Conservation (phyloP, 1,140 invertebrate genomes). For the Drosophila paulistorum region DNA sequence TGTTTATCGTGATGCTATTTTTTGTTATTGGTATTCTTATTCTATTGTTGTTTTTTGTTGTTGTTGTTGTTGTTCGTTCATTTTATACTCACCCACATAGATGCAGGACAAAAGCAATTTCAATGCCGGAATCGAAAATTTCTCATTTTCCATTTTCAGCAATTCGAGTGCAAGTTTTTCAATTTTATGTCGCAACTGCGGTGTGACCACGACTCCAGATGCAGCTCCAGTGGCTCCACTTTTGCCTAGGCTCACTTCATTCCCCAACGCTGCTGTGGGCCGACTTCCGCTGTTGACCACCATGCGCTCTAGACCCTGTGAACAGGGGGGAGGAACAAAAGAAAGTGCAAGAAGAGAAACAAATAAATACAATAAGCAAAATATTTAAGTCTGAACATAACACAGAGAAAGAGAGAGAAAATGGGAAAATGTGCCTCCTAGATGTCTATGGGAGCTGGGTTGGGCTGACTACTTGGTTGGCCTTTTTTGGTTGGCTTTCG, state of each 20-base stretch:
- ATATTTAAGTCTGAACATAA: slow-evolving; percentile 19
- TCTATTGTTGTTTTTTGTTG: slow-evolving; percentile 12
- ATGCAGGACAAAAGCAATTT: slow-evolving; percentile 91
- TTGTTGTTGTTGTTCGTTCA: slow-evolving; percentile 1
- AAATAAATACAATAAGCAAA: slow-evolving; percentile 63
- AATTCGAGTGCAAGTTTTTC: slow-evolving; percentile 90
- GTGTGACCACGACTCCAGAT: slow-evolving; percentile 58
- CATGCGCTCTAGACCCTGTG: slow-evolving; percentile 89
- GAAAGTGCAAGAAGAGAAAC: slow-evolving; percentile 23
- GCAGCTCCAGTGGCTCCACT: slow-evolving; percentile 11
- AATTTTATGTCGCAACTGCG: slow-evolving; percentile 86
- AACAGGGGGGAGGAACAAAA: slow-evolving; percentile 13
- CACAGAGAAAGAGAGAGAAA: neutral
- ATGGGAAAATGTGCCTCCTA: neutral
- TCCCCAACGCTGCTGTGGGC: slow-evolving; percentile 8
- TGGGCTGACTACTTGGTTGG: too few relatives aligned
- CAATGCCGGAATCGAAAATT: slow-evolving; percentile 87
- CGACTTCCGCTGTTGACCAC: slow-evolving; percentile 84
- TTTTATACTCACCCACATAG: slow-evolving; percentile 86
- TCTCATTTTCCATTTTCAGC: slow-evolving; percentile 87
- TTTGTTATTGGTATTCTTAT: slow-evolving; percentile 41
- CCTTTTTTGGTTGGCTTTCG: neutral
- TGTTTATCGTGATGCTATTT: slow-evolving; percentile 28
- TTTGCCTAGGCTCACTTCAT: slow-evolving; percentile 10
- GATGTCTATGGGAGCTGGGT: neutral